These are phyloP conservation scores for Polypterus senegalus DNA, from an alignment of 2,113 vertebrate species.

Conservation along the genomic window DNA sequence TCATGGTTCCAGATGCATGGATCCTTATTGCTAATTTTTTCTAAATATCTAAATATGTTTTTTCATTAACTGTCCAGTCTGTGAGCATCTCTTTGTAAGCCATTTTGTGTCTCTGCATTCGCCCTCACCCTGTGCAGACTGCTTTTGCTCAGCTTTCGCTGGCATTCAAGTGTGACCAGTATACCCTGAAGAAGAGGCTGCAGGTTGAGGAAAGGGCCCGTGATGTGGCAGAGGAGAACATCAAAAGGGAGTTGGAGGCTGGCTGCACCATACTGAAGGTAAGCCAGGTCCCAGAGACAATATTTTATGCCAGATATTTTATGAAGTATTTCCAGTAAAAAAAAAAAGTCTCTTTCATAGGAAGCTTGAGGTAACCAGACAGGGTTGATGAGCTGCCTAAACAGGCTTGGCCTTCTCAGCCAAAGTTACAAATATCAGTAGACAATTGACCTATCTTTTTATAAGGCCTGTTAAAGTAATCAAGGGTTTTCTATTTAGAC, in stretches of 20 bases:
- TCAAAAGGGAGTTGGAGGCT: constrained; percentile 59
- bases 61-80: not conserved
- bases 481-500: too few relatives aligned
- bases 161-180: constrained; percentile 62
- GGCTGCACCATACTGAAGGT: constrained; percentile 61
- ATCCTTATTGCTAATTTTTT: not conserved
- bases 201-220: constrained; percentile 63
- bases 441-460: too few relatives aligned
- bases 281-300: not conserved
- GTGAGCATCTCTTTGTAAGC: not conserved
- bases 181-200: constrained; percentile 64
- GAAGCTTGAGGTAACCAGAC: too few relatives aligned
- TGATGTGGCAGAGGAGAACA: constrained; percentile 63
- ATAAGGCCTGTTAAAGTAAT: too few relatives aligned
- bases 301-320: too few relatives aligned
- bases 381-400: too few relatives aligned
- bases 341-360: too few relatives aligned
- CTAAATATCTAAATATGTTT: too few relatives aligned
- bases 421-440: too few relatives aligned
- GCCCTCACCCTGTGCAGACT: constrained; percentile 23
- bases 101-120: not conserved
- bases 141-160: constrained; percentile 62
- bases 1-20: not conserved
- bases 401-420: too few relatives aligned
- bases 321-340: too few relatives aligned